Percentiles rank a stretch among this genome's conserved stretches.
These are phyloP conservation scores for Saturnia pavonia DNA, from an alignment of 2,888 invertebrate genomes.

Conservation along the genomic window DNA sequence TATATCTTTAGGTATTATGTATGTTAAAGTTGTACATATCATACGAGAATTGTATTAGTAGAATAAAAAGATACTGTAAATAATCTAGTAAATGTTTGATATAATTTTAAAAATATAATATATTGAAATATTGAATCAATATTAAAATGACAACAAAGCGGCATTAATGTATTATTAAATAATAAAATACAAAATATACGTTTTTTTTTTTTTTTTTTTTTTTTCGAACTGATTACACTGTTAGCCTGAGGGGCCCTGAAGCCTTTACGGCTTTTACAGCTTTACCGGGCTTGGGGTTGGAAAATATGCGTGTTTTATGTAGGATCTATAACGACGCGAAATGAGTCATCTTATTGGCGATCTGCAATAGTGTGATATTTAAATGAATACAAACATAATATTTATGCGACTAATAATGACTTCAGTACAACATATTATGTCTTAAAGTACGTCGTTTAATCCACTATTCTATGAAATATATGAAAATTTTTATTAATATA, in stretches of 20 bases:
- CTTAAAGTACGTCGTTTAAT: not conserved
- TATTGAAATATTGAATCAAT: not conserved
- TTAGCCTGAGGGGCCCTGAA: too few species aligned
- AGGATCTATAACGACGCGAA: not conserved
- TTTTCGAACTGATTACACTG: too few species aligned
- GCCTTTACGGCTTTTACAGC: too few species aligned
- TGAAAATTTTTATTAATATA: not conserved
- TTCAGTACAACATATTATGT: not conserved
- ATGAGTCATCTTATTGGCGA: not conserved
- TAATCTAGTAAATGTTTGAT: constrained; percentile 19
- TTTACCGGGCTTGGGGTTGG: too few species aligned
- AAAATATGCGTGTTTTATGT: not conserved
- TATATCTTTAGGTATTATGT: not conserved
- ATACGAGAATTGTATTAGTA: constrained; percentile 16
- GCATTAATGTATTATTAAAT: not conserved
- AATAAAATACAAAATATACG: not conserved
- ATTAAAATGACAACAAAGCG: not conserved
- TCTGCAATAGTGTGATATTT: not conserved
- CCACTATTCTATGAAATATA: not conserved
- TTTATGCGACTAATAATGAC: not conserved
- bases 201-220: too few species aligned
- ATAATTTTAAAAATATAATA: not conserved
- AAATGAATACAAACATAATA: not conserved
- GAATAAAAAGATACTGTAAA: constrained; percentile 12
- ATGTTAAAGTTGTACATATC: constrained; percentile 13